A percentile compares a stretch with the other conserved stretches of the same genome.
phyloP scores from a whole-genome alignment of 2,113 vertebrate genomes.

The Centropus unirufus region DNA sequence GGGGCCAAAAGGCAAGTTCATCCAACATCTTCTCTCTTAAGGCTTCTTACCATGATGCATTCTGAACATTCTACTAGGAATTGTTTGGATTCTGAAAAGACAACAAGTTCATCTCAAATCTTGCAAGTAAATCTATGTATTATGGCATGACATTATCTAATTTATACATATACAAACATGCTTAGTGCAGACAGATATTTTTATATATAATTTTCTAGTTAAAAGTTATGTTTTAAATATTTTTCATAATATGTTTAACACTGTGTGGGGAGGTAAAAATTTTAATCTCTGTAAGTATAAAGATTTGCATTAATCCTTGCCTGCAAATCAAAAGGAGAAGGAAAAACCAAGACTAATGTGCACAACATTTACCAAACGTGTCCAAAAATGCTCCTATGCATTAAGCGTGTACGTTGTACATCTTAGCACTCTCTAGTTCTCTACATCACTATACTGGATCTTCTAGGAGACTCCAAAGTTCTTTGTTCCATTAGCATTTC shows the following conservation, averaged over 20 bases:
- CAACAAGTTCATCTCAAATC: fast-evolving
- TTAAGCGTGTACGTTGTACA: neutral
- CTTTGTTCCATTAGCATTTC: neutral
- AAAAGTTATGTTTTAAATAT: neutral
- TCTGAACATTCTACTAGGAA: neutral
- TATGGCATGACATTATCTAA: neutral
- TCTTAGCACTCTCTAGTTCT: neutral
- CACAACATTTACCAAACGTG: neutral
- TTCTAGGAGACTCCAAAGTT: neutral
- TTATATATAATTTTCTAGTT: neutral
- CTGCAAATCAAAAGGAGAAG: neutral
- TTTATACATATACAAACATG: neutral
- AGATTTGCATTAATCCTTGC: neutral
- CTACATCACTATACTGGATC: neutral
- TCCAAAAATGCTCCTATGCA: neutral
- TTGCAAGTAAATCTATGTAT: neutral
- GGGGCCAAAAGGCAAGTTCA: neutral
- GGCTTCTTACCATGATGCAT: neutral
- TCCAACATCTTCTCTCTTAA: neutral
- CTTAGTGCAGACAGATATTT: neutral
- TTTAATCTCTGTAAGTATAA: neutral
- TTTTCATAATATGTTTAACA: neutral
- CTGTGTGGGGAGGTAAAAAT: neutral
- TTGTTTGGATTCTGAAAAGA: neutral
- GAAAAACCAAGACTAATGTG: neutral